Evolutionary conservation across 2,113 vertebrate species (phyloP), one percentile per base, ranked within the genome.

Genomic region (Salvelinus fontinalis): DNA sequence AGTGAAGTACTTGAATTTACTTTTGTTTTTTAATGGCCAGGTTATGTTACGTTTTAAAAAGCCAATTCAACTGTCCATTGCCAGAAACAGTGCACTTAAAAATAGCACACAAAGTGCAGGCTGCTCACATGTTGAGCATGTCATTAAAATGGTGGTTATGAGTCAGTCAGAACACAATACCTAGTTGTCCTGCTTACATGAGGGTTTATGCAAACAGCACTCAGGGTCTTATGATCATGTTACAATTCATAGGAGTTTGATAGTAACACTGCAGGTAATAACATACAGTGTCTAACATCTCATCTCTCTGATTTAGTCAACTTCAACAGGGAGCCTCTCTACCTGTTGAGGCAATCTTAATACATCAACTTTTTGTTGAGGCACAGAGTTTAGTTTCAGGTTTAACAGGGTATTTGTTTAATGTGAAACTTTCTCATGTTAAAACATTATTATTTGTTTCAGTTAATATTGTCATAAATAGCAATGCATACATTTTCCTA

Each of bases 331-430:
- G 97, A 99, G 94, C 91, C 93, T 95, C 96, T 99, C 97, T 89
- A 99, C 97, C 97, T 97, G 96, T 79, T 95, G 97, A 99, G 98
- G 98, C 95, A 94, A 94, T 95, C 97, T 99, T 99, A 94, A 83
- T 95, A 95, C 97, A 93, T 99, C 97, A 99, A 99, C 98, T 83
- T 93, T 89, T 88, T 89, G 97, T 98, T 97, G 96, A 97, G 96
- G 96, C 91, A 80, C 96, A 94, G 91, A 93, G 90, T 94, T 96
- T 96, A 92, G 89, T 95, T 94, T 86, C 91, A 90, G 89, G 92
- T 95, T 95, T 93, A 91, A 88, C 93, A 95, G 93, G 94, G 92
- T 97, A 97, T 93, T 96, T 92, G 26, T 95, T 95, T 89, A 83
- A 79, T 83, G 85, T 79, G 91, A 94, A 96, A 96, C 95, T 96